A percentile compares a stretch with the other conserved stretches of the same genome.
Conservation (phyloP, 2,888 invertebrate species). For the Odontomyia ornata region DNA sequence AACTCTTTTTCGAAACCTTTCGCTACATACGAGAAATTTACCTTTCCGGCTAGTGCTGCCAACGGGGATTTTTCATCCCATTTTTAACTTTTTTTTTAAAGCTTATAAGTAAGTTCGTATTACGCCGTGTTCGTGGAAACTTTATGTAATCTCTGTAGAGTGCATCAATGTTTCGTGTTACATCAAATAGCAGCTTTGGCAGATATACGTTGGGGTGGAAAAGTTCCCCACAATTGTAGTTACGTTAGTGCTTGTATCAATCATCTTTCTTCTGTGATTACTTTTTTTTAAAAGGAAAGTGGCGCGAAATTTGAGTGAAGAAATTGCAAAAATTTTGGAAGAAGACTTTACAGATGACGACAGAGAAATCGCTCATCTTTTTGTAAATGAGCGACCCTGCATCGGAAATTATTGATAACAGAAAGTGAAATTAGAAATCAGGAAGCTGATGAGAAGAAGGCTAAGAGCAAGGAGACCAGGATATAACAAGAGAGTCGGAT, state of each 20-base stretch:
- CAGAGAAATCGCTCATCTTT: neutral
- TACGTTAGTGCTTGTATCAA: slow-evolving; percentile 12
- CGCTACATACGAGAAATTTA: too few relatives aligned
- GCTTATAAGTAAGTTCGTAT: slow-evolving; percentile 4
- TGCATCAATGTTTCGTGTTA: slow-evolving; percentile 11
- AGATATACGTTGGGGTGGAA: neutral
- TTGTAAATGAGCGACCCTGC: neutral
- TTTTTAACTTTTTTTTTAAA: slow-evolving; percentile 1
- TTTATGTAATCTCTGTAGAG: slow-evolving; percentile 12
- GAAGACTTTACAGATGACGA: slow-evolving; percentile 7
- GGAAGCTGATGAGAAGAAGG: slow-evolving; percentile 7
- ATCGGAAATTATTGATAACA: neutral
- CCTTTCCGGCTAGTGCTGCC: too few relatives aligned
- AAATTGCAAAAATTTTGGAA: neutral
- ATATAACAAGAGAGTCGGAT: slow-evolving; percentile 1
- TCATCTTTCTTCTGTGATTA: neutral
- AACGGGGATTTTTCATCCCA: too few relatives aligned
- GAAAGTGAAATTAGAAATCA: neutral
- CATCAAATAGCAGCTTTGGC: neutral
- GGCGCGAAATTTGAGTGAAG: neutral
- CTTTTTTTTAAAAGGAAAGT: neutral
- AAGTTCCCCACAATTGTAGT: slow-evolving; percentile 21
- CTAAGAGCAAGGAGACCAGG: neutral
- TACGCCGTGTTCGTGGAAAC: slow-evolving; percentile 13
- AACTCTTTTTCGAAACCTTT: too few relatives aligned